Percentiles rank a stretch among this genome's conserved stretches.
Evolutionary conservation across 1,140 invertebrate genomes (phyloP).

Genomic region (Leptopilina boulardi): DNA sequence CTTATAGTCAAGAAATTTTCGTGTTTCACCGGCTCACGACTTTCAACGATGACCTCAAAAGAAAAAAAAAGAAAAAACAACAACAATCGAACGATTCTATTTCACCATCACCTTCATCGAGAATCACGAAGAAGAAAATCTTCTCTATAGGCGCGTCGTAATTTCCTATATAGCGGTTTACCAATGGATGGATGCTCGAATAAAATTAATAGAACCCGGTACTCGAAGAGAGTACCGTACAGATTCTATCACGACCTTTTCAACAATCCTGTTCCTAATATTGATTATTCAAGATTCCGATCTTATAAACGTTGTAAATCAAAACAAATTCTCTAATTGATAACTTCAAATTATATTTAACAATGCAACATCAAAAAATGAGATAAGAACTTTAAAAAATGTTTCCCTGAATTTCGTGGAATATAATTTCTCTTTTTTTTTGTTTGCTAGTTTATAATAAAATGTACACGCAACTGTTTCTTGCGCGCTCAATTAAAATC

Average conservation of each 20-base stretch:
- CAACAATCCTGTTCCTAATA: constrained; percentile 6
- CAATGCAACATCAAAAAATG: too few relatives aligned
- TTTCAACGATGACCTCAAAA: constrained; percentile 27
- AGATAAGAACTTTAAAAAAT: not conserved
- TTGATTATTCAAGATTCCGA: constrained; percentile 18
- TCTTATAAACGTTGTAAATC: too few relatives aligned
- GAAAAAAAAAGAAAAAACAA: not conserved
- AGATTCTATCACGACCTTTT: constrained; percentile 30
- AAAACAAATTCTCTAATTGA: too few relatives aligned
- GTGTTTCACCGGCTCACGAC: constrained; percentile 11
- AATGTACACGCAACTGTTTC: not conserved
- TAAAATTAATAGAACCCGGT: constrained; percentile 33
- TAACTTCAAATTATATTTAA: too few relatives aligned
- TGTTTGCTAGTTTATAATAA: not conserved
- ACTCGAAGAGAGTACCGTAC: constrained; percentile 25
- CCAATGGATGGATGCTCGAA: constrained; percentile 28
- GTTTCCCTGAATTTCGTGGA: not conserved
- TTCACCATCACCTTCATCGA: not conserved
- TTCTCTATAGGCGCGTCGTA: constrained; percentile 10
- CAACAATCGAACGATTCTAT: constrained; percentile 17
- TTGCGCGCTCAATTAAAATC: not conserved
- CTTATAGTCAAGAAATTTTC: constrained; percentile 18
- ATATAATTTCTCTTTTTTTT: not conserved
- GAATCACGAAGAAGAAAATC: constrained; percentile 29
- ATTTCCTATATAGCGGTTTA: constrained; percentile 30